These are phyloP conservation scores for Xestia ashworthii DNA, from an alignment of 2,888 invertebrate genomes.

Conservation along the genomic window DNA sequence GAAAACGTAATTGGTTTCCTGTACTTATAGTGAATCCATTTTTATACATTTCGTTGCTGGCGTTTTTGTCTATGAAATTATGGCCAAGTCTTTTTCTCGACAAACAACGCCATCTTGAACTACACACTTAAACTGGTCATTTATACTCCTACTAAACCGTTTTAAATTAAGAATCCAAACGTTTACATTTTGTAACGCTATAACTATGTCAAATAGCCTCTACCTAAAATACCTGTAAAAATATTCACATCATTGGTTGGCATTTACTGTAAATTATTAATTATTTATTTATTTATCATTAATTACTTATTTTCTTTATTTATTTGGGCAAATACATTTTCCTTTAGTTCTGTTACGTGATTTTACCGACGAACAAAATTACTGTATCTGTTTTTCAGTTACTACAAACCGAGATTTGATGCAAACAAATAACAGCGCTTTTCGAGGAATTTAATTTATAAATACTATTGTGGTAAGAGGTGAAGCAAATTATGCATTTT, in stretches of 20 bases:
- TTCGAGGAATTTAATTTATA: not conserved
- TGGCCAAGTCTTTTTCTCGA: too few species aligned
- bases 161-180: not conserved
- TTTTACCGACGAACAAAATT: not conserved
- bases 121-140: too few species aligned
- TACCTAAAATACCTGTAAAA: not conserved
- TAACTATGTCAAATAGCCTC: not conserved
- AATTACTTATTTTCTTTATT: too few species aligned
- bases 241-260: not conserved
- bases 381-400: conserved; percentile 12
- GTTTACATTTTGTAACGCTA: not conserved
- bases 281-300: too few species aligned
- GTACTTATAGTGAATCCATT: too few species aligned
- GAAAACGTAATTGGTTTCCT: too few species aligned
- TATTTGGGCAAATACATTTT: too few species aligned
- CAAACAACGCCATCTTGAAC: too few species aligned
- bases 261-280: not conserved
- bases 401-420: conserved; percentile 1
- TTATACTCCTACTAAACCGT: too few species aligned
- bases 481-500: not conserved
- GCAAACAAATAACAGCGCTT: not conserved
- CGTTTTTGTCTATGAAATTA: too few species aligned
- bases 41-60: too few species aligned
- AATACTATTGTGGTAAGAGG: not conserved
- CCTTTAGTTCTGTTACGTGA: not conserved